These are phyloP conservation scores for Fragum sueziense DNA, from an alignment of 2,888 invertebrate species.

Conservation along the genomic window DNA sequence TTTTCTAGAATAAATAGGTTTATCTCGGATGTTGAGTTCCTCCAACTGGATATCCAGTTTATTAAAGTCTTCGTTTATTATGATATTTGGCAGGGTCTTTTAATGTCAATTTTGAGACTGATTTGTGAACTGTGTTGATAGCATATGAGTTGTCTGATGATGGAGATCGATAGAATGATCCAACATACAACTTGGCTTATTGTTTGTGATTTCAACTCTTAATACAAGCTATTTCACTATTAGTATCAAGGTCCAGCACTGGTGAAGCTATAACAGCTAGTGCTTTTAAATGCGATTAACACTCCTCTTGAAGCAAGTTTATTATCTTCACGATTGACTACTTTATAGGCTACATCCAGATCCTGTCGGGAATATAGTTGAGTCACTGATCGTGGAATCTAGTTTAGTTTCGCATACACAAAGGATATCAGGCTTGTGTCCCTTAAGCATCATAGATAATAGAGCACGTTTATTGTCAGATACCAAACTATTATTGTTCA, in stretches of 20 bases:
- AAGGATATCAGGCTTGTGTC: conserved; percentile 13
- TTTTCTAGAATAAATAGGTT: conserved; percentile 21
- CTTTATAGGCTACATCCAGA: conserved; percentile 5
- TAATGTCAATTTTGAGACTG: conserved; percentile 14
- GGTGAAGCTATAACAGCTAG: conserved; percentile 25
- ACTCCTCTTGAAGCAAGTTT: conserved; percentile 28
- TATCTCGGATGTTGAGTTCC: conserved; percentile 7
- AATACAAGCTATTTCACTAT: conserved; percentile 26
- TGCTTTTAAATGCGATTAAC: conserved; percentile 25
- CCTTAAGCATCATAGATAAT: conserved; percentile 1
- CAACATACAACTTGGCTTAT: conserved; percentile 24
- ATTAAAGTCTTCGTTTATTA: conserved; percentile 40
- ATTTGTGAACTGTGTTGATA: conserved; percentile 17
- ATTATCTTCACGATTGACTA: conserved; percentile 24
- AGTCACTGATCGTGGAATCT: conserved; percentile 20
- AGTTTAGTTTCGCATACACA: conserved; percentile 22
- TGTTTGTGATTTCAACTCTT: conserved; percentile 13
- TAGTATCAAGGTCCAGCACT: conserved; percentile 20
- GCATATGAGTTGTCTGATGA: conserved; percentile 15
- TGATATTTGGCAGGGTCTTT: conserved; percentile 27
- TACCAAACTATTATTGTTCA: conserved; percentile 30
- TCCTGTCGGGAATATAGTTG: conserved; percentile 6
- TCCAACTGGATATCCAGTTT: conserved; percentile 32
- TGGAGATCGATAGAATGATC: conserved; percentile 31
- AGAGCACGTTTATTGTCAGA: conserved; percentile 32